phyloP scores from a whole-genome alignment of 2,888 invertebrate species.

The Andrena trimmerana region DNA sequence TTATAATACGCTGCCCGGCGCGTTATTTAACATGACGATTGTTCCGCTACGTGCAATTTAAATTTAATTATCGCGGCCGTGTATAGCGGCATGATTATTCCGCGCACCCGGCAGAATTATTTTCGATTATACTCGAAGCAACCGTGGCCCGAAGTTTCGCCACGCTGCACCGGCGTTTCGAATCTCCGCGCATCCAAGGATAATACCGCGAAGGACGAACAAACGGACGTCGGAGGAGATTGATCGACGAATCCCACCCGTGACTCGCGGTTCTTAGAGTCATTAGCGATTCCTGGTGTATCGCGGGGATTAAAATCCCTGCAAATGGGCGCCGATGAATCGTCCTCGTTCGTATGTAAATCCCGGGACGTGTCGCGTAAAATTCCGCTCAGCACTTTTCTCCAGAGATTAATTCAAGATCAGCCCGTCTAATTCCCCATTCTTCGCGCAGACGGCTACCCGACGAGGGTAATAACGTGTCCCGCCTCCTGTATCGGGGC shows the following conservation, averaged over 20 bases:
- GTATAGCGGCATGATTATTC: neutral
- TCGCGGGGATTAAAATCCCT: conserved; percentile 9
- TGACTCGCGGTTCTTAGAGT: neutral
- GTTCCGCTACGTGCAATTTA: conserved; percentile 15
- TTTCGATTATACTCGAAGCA: neutral
- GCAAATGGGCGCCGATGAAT: conserved; percentile 32
- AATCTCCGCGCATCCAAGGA: no score
- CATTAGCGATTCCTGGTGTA: neutral
- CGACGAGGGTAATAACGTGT: conserved; percentile 42
- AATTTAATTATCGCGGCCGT: conserved; percentile 28
- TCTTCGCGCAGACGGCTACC: conserved; percentile 29
- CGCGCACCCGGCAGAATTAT: conserved; percentile 3
- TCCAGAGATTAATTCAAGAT: conserved; percentile 39
- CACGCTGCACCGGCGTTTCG: no score
- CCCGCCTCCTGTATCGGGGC: conserved; percentile 45
- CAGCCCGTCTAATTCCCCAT: conserved; percentile 33
- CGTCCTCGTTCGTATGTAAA: conserved; percentile 43
- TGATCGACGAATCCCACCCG: neutral
- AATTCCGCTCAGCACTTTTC: conserved; percentile 3
- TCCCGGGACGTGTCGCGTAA: conserved; percentile 16
- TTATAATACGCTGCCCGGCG: conserved; percentile 5
- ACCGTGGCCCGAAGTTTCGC: neutral
- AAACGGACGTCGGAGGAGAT: neutral
- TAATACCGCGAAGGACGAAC: neutral
- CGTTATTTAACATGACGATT: conserved; percentile 33